phyloP scores from a whole-genome alignment of 2,888 invertebrate genomes.

The Miltochrista miniata region DNA sequence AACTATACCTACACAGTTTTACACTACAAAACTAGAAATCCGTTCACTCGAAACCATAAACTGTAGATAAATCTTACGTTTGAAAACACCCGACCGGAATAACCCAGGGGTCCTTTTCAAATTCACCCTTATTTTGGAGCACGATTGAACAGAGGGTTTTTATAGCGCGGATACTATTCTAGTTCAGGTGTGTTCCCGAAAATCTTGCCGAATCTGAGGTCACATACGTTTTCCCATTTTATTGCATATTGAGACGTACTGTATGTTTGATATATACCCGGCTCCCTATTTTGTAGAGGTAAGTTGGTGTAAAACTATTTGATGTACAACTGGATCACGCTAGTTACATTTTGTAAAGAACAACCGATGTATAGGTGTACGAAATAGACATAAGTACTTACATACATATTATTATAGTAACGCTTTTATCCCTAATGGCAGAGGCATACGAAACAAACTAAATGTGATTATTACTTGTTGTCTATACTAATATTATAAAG shows the following conservation, averaged over 20 bases:
- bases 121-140: constrained; percentile 62
- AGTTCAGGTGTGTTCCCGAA: constrained; percentile 77
- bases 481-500: no score
- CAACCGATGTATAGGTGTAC: constrained; percentile 13
- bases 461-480: no score
- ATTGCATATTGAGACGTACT: constrained; percentile 82
- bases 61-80: constrained; percentile 45
- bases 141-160: constrained; percentile 72
- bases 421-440: no score
- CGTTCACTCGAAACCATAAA: constrained; percentile 66
- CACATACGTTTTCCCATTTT: constrained; percentile 74
- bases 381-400: constrained; percentile 24
- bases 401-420: no score
- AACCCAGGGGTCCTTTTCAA: constrained; percentile 66
- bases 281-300: constrained; percentile 58
- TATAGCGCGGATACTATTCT: constrained; percentile 76
- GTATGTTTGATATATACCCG: constrained; percentile 68
- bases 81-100: constrained; percentile 50
- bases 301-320: constrained; percentile 59
- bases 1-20: no score
- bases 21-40: no score
- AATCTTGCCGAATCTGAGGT: constrained; percentile 73
- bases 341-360: constrained; percentile 26
- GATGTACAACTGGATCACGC: constrained; percentile 38
- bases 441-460: no score